These are phyloP conservation scores for Myiozetetes cayanensis DNA, from an alignment of 2,113 vertebrate genomes.

Conservation along the genomic window DNA sequence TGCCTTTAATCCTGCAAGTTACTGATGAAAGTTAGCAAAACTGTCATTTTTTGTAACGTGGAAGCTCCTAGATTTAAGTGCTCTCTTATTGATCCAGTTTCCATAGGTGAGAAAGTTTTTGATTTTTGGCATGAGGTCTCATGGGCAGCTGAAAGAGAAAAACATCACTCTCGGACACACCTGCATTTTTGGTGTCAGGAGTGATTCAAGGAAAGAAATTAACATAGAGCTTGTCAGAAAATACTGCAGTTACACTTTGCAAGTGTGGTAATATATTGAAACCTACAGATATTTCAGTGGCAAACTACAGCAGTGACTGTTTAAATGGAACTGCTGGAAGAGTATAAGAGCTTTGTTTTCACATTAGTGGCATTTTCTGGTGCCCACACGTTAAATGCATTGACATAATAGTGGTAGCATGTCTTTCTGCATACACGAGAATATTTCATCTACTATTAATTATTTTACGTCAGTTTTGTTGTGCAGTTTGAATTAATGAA, in stretches of 20 bases:
- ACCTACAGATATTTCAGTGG: background rate
- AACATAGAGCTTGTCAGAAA: background rate
- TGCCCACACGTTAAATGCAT: background rate
- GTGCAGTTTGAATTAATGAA: background rate
- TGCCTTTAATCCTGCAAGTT: background rate
- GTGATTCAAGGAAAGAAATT: background rate
- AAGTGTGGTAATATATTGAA: background rate
- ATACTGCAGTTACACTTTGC: background rate
- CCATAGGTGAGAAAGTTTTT: background rate
- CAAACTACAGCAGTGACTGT: background rate
- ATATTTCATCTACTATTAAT: background rate
- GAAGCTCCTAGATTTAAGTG: background rate
- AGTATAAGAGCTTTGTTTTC: background rate
- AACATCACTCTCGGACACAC: accelerated
- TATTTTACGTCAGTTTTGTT: background rate
- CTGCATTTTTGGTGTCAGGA: background rate
- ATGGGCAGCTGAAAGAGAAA: background rate
- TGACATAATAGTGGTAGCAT: background rate
- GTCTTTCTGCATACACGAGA: background rate
- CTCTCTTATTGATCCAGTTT: background rate
- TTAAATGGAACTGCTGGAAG: background rate
- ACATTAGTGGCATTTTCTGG: background rate
- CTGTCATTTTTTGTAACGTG: background rate
- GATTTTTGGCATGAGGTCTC: background rate
- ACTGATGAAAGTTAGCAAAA: background rate